phyloP scores from a whole-genome alignment of 1,140 invertebrate species.

The Eueides isabella region DNA sequence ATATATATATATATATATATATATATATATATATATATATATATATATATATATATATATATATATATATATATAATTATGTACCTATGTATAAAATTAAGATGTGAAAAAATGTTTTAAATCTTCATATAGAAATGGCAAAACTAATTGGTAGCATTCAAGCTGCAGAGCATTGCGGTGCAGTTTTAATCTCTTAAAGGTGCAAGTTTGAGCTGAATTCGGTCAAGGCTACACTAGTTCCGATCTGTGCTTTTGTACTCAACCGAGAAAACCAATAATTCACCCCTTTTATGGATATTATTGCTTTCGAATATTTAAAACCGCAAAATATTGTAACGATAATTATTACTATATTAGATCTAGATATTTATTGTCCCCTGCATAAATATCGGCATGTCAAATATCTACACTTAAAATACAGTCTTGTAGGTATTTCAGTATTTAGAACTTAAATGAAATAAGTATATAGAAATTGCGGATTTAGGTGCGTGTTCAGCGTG shows the following conservation, averaged over 20 bases:
- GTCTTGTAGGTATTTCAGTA: too few species aligned
- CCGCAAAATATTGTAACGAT: not conserved
- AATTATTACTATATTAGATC: not conserved
- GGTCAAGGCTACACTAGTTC: conserved; percentile 68
- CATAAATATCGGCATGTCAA: not conserved
- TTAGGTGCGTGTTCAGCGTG: not conserved
- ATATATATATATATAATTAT: too few species aligned
- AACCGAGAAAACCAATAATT: conserved; percentile 59
- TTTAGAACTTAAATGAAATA: not conserved
- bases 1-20: too few species aligned
- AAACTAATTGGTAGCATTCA: conserved; percentile 39
- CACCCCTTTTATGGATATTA: conserved; percentile 58
- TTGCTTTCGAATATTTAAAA: conserved; percentile 42
- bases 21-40: too few species aligned
- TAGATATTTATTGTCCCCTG: not conserved
- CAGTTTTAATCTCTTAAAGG: conserved; percentile 50
- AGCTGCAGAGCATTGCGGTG: conserved; percentile 33
- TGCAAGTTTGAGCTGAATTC: conserved; percentile 56
- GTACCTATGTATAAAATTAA: too few species aligned
- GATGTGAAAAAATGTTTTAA: conserved; percentile 8
- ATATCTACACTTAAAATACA: too few species aligned
- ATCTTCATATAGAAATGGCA: conserved; percentile 36
- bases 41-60: too few species aligned
- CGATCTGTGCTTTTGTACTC: conserved; percentile 70
- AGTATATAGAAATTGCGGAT: not conserved